Conservation (phyloP, 1,140 invertebrate genomes). For the Hypothenemus hampei region DNA sequence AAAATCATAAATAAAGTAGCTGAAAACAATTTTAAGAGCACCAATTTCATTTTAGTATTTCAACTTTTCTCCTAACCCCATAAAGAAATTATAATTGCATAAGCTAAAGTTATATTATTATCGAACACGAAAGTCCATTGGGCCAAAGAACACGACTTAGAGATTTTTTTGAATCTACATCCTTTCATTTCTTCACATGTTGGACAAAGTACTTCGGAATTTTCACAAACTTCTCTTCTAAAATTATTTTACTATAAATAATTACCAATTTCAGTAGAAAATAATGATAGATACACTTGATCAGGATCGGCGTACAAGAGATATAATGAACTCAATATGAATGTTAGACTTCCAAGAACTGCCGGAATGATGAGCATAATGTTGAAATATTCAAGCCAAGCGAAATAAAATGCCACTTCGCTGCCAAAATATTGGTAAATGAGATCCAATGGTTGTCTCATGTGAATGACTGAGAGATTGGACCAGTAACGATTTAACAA, state of each 20-base stretch:
- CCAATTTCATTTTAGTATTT: no score
- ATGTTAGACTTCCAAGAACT: constrained; percentile 46
- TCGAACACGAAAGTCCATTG: constrained; percentile 87
- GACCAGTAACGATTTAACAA: constrained; percentile 36
- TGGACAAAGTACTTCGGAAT: constrained; percentile 19
- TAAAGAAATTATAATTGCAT: constrained; percentile 93
- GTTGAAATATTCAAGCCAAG: constrained; percentile 53
- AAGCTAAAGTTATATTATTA: constrained; percentile 86
- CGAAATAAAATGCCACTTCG: constrained; percentile 46
- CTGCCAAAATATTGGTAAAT: constrained; percentile 44
- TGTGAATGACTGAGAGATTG: constrained; percentile 51
- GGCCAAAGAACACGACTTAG: constrained; percentile 43
- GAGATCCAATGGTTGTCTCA: constrained; percentile 39
- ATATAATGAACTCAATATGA: constrained; percentile 18
- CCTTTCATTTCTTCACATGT: constrained; percentile 10
- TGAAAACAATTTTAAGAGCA: constrained; percentile 38
- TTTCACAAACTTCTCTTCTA: constrained; percentile 26
- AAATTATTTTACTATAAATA: not conserved
- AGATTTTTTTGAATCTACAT: constrained; percentile 19
- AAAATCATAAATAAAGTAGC: constrained; percentile 81
- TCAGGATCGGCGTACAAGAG: constrained; percentile 2
- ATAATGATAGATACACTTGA: constrained; percentile 13
- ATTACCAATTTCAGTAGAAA: not conserved
- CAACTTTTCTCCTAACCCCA: constrained; percentile 85
- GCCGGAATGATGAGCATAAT: constrained; percentile 53